phyloP scores from a whole-genome alignment of 53 echinoderm and acorn worm genomes.

The Hippasteria phrygiana region DNA sequence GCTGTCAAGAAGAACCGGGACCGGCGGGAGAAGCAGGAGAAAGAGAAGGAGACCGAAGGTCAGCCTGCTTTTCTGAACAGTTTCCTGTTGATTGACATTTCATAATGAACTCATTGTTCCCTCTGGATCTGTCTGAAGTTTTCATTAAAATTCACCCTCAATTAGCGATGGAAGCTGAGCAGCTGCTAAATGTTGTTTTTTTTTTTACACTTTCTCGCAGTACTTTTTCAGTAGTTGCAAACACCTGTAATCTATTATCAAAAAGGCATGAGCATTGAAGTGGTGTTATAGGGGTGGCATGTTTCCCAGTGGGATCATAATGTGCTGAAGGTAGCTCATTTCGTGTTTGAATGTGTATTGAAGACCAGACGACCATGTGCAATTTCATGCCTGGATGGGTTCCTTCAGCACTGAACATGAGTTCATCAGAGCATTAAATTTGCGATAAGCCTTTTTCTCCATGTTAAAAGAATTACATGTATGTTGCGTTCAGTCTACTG shows the following conservation, averaged over 20 bases:
- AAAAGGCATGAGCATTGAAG: too few relatives aligned
- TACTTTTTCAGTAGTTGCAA: too few relatives aligned
- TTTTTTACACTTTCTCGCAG: too few relatives aligned
- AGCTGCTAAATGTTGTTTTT: not conserved
- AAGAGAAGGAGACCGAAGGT: conserved; percentile 67
- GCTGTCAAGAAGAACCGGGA: conserved; percentile 81
- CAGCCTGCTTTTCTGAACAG: not conserved
- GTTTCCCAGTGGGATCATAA: too few relatives aligned
- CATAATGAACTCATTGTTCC: not conserved
- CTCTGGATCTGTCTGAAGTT: not conserved
- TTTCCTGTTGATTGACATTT: conserved; percentile 8
- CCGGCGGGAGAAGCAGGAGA: conserved; percentile 77
- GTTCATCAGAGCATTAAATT: not conserved
- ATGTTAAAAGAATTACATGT: too few relatives aligned
- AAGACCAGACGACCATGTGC: not conserved
- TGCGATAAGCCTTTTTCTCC: not conserved
- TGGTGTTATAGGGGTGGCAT: too few relatives aligned
- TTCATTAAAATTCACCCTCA: not conserved
- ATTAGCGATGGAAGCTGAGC: not conserved
- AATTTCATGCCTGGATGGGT: not conserved
- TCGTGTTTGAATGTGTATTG: not conserved
- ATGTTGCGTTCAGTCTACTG: not conserved
- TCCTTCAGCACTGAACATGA: not conserved
- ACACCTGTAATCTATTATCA: too few relatives aligned
- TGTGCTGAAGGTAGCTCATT: too few relatives aligned